Evolutionary conservation across 1,140 invertebrate species (phyloP).

Genomic region (Ephestia elutella): DNA sequence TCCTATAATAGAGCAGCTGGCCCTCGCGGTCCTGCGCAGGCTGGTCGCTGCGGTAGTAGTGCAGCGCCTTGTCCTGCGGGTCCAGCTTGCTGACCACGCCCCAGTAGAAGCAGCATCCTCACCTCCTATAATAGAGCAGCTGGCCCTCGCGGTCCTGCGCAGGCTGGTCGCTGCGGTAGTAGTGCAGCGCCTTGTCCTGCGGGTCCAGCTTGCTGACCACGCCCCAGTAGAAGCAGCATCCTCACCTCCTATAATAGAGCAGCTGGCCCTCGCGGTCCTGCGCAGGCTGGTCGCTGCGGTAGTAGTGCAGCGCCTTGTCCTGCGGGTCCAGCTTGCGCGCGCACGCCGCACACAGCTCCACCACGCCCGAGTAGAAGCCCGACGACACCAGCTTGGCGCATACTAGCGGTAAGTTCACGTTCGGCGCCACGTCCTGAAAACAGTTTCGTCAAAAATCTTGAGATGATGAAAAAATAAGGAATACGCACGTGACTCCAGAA

Average conservation of each 20-base stretch:
- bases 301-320: slow-evolving; percentile 90
- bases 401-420: slow-evolving; percentile 84
- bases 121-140: no score
- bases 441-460: background rate
- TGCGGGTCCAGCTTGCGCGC: slow-evolving; percentile 91
- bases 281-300: slow-evolving; percentile 86
- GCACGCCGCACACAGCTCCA: slow-evolving; percentile 90
- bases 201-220: slow-evolving; percentile 93
- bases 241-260: slow-evolving; percentile 79
- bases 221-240: no score
- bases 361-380: slow-evolving; percentile 90
- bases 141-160: no score
- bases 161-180: no score
- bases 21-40: no score
- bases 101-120: no score
- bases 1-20: no score
- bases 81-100: no score
- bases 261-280: slow-evolving; percentile 84
- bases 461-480: no score
- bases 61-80: slow-evolving; percentile 83
- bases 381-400: slow-evolving; percentile 84
- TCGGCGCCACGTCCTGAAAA: slow-evolving; percentile 80
- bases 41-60: slow-evolving; percentile 84
- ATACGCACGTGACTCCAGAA: no score
- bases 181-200: slow-evolving; percentile 90